Evolutionary conservation across 1,140 invertebrate genomes (phyloP).

Genomic region (Zaprionus vittiger): DNA sequence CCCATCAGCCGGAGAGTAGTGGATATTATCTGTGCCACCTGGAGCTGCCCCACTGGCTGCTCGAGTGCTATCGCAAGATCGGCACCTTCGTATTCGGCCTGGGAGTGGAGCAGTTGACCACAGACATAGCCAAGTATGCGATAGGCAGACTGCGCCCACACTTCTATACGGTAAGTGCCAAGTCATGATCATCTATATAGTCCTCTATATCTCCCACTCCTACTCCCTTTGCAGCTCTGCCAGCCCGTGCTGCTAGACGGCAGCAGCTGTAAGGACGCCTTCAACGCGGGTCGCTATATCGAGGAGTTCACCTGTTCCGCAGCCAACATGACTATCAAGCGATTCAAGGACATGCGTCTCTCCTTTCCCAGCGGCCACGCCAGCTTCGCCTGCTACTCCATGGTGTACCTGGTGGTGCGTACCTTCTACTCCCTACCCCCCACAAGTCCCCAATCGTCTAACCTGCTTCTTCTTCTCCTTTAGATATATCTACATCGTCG

Average conservation of each 20-base stretch:
- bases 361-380: slow-evolving; percentile 94
- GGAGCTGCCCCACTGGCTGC: slow-evolving; percentile 88
- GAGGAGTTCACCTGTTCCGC: slow-evolving; percentile 87
- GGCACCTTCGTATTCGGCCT: slow-evolving; percentile 94
- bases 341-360: slow-evolving; percentile 89
- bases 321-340: slow-evolving; percentile 85
- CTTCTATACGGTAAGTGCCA: slow-evolving; percentile 89
- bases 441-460: neutral
- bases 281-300: slow-evolving; percentile 88
- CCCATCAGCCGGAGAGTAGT: slow-evolving; percentile 20
- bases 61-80: slow-evolving; percentile 89
- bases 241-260: slow-evolving; percentile 86
- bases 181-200: neutral
- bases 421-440: neutral
- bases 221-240: slow-evolving; percentile 86
- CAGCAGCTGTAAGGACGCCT: slow-evolving; percentile 85
- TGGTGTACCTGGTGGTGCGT: slow-evolving; percentile 92
- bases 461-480: neutral
- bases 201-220: neutral
- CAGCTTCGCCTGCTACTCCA: slow-evolving; percentile 91
- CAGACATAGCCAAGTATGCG: slow-evolving; percentile 95
- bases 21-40: slow-evolving; percentile 85
- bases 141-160: slow-evolving; percentile 96
- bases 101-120: slow-evolving; percentile 91
- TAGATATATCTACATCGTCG: slow-evolving; percentile 94